phyloP scores from a whole-genome alignment of 2,888 invertebrate species.

The Lasioglossum leucozonium region DNA sequence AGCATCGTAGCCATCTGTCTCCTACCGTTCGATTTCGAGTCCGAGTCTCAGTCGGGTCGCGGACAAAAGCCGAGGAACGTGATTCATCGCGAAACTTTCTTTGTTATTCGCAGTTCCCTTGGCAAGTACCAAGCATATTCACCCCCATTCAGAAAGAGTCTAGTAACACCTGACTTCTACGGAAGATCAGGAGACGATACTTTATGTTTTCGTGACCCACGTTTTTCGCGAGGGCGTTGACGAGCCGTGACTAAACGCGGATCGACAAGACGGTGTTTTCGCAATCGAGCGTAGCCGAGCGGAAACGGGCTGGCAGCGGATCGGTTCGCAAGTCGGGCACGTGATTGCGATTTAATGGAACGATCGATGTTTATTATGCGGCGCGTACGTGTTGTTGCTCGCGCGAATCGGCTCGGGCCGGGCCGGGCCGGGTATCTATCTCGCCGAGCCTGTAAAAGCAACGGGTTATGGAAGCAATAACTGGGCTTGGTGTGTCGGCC shows the following conservation, averaged over 20 bases:
- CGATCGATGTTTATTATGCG: constrained; percentile 70
- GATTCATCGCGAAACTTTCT: neutral
- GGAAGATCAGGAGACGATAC: neutral
- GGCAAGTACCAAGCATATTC: neutral
- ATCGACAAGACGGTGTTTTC: constrained; percentile 5
- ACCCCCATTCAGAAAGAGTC: too few species aligned
- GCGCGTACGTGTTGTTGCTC: constrained; percentile 66
- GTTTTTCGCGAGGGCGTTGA: neutral
- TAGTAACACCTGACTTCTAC: too few species aligned
- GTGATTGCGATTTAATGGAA: constrained; percentile 63
- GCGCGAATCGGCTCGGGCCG: constrained; percentile 20
- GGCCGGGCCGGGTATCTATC: constrained; percentile 42
- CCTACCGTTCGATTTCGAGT: constrained; percentile 23
- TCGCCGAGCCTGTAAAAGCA: constrained; percentile 72
- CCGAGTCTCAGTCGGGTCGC: neutral
- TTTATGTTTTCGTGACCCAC: neutral
- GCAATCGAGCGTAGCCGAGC: neutral
- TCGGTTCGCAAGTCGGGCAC: neutral
- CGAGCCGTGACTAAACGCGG: neutral
- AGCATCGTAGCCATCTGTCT: constrained; percentile 20
- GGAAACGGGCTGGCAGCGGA: constrained; percentile 3
- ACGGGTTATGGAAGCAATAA: constrained; percentile 76
- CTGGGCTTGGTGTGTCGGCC: constrained; percentile 50
- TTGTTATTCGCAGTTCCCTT: neutral
- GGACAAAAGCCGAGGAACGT: constrained; percentile 21